Percentiles rank a stretch among this genome's conserved stretches.
Conservation (phyloP, 2,888 invertebrate genomes). For the Pegoplata infirma region DNA sequence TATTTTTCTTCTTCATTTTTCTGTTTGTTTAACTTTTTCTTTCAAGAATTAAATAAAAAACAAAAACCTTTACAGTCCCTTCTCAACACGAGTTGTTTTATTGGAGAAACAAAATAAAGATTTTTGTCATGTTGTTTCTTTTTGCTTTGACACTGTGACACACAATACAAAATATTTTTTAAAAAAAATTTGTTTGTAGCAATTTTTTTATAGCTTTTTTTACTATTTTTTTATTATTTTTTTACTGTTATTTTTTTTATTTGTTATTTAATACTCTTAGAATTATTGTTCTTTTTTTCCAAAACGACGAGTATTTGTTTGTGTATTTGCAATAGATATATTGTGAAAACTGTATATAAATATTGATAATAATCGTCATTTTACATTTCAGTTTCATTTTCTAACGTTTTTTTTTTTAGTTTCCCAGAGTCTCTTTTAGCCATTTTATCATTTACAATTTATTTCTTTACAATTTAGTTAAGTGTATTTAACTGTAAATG, state of each 20-base stretch:
- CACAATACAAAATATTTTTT: neutral
- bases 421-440: neutral
- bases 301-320: neutral
- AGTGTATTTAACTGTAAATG: constrained; percentile 18
- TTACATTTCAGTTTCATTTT: constrained; percentile 19
- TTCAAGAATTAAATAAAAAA: no score
- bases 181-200: no score
- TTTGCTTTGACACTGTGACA: neutral
- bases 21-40: neutral
- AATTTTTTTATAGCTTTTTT: no score
- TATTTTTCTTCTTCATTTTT: no score
- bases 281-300: neutral
- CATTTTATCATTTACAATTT: constrained; percentile 2
- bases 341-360: constrained; percentile 16
- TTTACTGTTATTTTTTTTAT: no score
- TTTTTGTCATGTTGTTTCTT: neutral
- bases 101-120: neutral
- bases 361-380: constrained; percentile 34
- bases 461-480: neutral
- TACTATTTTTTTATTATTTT: neutral
- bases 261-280: no score
- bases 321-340: neutral
- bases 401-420: neutral
- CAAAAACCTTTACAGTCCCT: no score
- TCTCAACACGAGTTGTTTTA: no score